Conservation (phyloP, 2,113 vertebrate genomes). For the Bujurquina vittata region DNA sequence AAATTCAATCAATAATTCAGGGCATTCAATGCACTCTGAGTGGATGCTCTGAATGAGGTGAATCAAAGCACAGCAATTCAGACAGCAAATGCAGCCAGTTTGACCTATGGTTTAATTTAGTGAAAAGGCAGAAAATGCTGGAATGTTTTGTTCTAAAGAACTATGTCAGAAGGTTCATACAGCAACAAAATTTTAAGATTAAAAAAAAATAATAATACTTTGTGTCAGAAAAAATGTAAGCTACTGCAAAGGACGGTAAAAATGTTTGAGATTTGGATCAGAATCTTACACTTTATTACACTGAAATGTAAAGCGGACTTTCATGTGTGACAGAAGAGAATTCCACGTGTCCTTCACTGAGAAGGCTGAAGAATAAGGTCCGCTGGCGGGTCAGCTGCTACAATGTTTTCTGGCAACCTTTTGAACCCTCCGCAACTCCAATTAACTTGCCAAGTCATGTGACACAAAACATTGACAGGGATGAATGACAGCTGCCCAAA, state of each 20-base stretch:
- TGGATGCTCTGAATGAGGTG: conserved; percentile 69
- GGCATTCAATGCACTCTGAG: conserved; percentile 68
- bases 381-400: background rate
- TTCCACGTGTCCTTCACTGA: background rate
- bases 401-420: conserved; percentile 22
- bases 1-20: conserved; percentile 77
- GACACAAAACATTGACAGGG: conserved; percentile 28
- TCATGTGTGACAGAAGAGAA: background rate
- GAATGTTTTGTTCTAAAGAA: conserved; percentile 33
- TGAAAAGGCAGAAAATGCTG: conserved; percentile 36
- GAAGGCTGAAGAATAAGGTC: background rate
- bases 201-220: background rate
- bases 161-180: background rate
- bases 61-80: conserved; percentile 70
- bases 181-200: background rate
- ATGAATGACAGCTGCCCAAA: conserved; percentile 30
- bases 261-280: conserved; percentile 1
- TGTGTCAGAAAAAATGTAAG: background rate
- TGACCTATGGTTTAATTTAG: conserved; percentile 62
- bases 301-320: conserved; percentile 30
- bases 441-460: conserved; percentile 41
- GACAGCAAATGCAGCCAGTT: conserved; percentile 58
- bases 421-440: conserved; percentile 30
- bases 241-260: background rate
- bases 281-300: conserved; percentile 4